Evolutionary conservation across 2,113 vertebrate genomes (phyloP).

Genomic region (Peromyscus leucopus): DNA sequence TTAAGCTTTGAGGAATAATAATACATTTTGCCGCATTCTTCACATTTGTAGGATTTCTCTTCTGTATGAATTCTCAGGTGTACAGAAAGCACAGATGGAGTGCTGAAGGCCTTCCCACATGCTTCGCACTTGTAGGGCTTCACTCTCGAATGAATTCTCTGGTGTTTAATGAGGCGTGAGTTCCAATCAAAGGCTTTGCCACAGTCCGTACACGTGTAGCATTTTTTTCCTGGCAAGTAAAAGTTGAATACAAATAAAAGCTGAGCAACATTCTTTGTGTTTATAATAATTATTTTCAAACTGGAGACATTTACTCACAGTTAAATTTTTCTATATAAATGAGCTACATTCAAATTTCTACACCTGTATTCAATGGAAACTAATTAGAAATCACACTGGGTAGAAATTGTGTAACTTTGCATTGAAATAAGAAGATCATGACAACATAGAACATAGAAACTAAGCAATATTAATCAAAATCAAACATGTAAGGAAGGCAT

Average conservation of each 20-base stretch:
- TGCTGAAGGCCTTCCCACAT: background rate
- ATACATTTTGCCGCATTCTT: background rate
- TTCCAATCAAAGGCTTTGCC: background rate
- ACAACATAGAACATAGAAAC: background rate
- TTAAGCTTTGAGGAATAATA: background rate
- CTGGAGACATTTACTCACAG: background rate
- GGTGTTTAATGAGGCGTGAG: background rate
- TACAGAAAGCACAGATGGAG: background rate
- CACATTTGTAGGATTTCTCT: background rate
- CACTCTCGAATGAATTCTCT: background rate
- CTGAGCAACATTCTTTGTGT: background rate
- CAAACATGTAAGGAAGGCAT: background rate
- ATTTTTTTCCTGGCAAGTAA: background rate
- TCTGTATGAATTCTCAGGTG: background rate
- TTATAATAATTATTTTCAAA: background rate
- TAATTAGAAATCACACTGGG: background rate
- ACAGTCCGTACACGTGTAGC: background rate
- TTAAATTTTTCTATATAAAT: background rate
- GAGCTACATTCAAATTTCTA: background rate
- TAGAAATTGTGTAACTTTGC: background rate
- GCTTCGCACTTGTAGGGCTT: background rate
- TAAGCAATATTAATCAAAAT: background rate
- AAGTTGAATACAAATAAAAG: background rate
- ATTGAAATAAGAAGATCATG: background rate
- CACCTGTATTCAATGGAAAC: background rate